Evolutionary conservation across 2,888 invertebrate genomes (phyloP).

Genomic region (Dorcus parallelipipedus): DNA sequence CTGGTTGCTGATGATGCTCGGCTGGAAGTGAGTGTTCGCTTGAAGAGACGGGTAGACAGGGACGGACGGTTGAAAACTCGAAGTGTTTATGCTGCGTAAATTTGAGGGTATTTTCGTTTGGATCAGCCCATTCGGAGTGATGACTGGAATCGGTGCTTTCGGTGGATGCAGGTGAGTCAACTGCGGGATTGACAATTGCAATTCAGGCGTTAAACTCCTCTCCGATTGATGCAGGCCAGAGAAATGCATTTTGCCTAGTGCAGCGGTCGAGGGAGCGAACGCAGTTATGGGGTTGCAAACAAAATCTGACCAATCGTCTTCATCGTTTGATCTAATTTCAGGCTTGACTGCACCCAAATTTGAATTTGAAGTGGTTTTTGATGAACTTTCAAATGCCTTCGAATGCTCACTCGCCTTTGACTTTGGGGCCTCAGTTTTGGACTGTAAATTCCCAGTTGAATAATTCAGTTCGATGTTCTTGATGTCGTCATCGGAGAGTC

Average conservation of each 20-base stretch:
- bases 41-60: slow-evolving; percentile 7
- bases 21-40: slow-evolving; percentile 28
- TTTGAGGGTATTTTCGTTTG: slow-evolving; percentile 41
- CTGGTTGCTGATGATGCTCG: slow-evolving; percentile 42
- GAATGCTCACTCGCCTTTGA: background rate
- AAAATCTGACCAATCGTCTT: slow-evolving; percentile 63
- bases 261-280: background rate
- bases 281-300: slow-evolving; percentile 44
- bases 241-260: background rate
- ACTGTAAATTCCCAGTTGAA: background rate
- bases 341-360: background rate
- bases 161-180: slow-evolving; percentile 40
- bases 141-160: slow-evolving; percentile 43
- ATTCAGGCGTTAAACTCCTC: slow-evolving; percentile 40
- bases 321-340: slow-evolving; percentile 38
- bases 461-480: slow-evolving; percentile 40
- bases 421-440: background rate
- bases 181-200: slow-evolving; percentile 44
- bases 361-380: background rate
- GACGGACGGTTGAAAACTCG: slow-evolving; percentile 19
- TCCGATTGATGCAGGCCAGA: slow-evolving; percentile 15
- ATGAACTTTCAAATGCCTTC: background rate
- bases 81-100: slow-evolving; percentile 18
- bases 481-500: slow-evolving; percentile 47
- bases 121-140: slow-evolving; percentile 42